Evolutionary conservation across 1,140 invertebrate species (phyloP), one percentile per base, ranked within the genome.

Genomic region (Aphidius ervi): DNA sequence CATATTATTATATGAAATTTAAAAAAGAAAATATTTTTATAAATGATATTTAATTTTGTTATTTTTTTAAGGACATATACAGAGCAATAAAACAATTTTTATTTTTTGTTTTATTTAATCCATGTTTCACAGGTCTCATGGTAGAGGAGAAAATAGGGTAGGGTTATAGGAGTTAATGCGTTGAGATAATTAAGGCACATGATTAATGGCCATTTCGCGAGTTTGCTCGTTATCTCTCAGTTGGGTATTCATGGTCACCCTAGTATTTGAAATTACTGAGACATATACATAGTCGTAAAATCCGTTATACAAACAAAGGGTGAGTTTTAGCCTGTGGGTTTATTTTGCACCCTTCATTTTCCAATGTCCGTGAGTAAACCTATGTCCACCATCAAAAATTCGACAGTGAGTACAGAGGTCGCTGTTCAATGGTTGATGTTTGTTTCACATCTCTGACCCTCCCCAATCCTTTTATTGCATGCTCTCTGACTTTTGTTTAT

Each of bases 191-290:
- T 80, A 79, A 80, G 77, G 75, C 71, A 68, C 64, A 68, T 80
- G 78, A 80, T 79, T 70, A 79, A 80, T 78, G 71, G 74, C 64
- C 75, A 67, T 76, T 80, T 80, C 76, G 76, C 78, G 77, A 80
- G 75, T 80, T 80, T 72, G 76, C 78, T 80, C 78, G 78, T 80
- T 80, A 80, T 80, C 78, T 80, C 76, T 75, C 74, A 73, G 23
- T 31, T 31, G 68, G 71, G 67, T 53, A 62, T 65, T 65, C 67
- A 8, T 58, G n/a, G 59, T 56, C 61, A 41, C 61, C 58, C 37
- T 54, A 70, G 74, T 74, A 77, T 76, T 76, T 73, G 75, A 74
- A 76, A 58, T 73, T 74, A 78, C 77, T 76, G 68, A 70, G 70
- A 76, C 58, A 72, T 72, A 74, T 69, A 63, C 69, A 68, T 72